phyloP scores from a whole-genome alignment of 2,797 vertebrate species.

The Tenualosa ilisha region DNA sequence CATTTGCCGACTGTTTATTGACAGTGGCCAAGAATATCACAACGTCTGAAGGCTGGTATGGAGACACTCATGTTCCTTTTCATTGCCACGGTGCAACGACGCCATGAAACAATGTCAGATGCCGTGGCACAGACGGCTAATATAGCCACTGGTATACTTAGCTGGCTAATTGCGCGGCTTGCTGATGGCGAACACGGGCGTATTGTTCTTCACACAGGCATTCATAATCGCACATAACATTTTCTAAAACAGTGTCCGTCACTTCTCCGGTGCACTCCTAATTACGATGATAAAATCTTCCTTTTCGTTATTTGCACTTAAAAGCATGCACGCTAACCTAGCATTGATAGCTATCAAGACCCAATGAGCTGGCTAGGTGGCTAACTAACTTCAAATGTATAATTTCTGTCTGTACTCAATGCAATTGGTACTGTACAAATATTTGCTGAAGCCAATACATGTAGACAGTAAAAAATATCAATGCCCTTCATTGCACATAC shows the following conservation, averaged over 20 bases:
- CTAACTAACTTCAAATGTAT: constrained; percentile 20
- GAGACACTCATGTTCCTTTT: constrained; percentile 18
- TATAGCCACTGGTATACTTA: constrained; percentile 19
- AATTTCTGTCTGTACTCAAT: background rate
- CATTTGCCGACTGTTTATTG: background rate
- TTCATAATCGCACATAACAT: background rate
- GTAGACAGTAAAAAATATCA: background rate
- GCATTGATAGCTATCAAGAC: background rate
- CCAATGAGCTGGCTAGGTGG: background rate
- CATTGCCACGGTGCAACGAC: constrained; percentile 54
- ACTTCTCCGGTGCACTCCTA: background rate
- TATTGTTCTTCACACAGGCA: background rate
- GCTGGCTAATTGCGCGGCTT: constrained; percentile 22
- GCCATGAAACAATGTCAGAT: constrained; percentile 70
- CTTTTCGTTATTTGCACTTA: background rate
- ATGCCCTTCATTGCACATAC: background rate
- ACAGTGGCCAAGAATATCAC: background rate
- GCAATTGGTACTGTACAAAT: background rate
- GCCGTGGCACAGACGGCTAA: constrained; percentile 62
- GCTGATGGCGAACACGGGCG: background rate
- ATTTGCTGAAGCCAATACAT: background rate
- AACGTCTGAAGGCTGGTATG: background rate
- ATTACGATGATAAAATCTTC: background rate
- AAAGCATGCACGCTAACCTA: background rate
- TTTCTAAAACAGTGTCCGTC: background rate